Percentiles rank a stretch among this genome's conserved stretches.
These are phyloP conservation scores for Myoxocephalus aenaeus DNA, from an alignment of 2,797 vertebrate genomes.

Conservation along the genomic window DNA sequence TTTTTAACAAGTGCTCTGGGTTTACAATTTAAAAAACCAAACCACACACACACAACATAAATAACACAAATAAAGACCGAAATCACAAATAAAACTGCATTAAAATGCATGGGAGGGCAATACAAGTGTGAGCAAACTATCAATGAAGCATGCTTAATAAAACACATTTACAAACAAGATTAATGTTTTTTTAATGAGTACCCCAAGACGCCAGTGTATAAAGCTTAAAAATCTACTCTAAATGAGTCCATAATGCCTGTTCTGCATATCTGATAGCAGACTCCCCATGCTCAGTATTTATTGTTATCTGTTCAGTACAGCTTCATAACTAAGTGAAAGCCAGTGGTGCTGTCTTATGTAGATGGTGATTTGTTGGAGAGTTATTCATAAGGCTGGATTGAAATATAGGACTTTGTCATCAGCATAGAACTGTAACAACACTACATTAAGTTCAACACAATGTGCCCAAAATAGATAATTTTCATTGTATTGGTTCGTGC, in stretches of 20 bases:
- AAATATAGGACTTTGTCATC: slow-evolving; percentile 5
- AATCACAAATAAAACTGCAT: background rate
- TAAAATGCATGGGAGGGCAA: background rate
- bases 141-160: background rate
- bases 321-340: background rate
- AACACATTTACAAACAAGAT: background rate
- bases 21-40: slow-evolving; percentile 2
- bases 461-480: slow-evolving; percentile 8
- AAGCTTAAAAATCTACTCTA: background rate
- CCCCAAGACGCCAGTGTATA: background rate
- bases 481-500: background rate
- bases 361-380: background rate
- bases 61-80: background rate
- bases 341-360: background rate
- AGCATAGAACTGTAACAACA: background rate
- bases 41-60: background rate
- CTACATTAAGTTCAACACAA: background rate
- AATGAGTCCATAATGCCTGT: background rate
- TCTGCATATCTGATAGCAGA: background rate
- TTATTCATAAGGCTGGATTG: background rate
- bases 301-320: background rate
- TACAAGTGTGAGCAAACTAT: background rate
- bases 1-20: slow-evolving; percentile 1
- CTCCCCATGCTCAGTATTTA: background rate
- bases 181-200: slow-evolving; percentile 10